Conservation (phyloP, 2,888 invertebrate species). For the Leptogaster cylindrica region DNA sequence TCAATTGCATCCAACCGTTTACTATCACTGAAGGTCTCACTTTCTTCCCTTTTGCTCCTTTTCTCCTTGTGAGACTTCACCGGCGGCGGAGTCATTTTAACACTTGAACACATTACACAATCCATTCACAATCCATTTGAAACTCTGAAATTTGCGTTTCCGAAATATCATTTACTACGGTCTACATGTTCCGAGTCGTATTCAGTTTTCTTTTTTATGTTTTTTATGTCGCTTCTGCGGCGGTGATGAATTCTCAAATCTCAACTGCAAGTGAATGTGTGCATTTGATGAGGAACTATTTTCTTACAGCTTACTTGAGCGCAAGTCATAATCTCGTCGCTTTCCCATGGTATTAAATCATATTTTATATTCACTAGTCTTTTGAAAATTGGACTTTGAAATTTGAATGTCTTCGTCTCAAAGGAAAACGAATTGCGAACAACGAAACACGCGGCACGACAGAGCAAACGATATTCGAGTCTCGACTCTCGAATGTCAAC, state of each 20-base stretch:
- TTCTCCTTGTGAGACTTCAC: constrained; percentile 64
- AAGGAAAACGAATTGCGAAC: no score
- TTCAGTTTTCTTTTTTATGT: constrained; percentile 59
- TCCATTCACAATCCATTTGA: background rate
- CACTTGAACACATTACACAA: background rate
- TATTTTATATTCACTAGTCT: no score
- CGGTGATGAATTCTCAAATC: no score
- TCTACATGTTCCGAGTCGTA: constrained; percentile 49
- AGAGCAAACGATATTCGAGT: no score
- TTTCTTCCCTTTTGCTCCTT: constrained; percentile 75
- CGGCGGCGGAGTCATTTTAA: constrained; percentile 24
- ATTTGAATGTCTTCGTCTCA: no score
- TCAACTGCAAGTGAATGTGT: constrained; percentile 2
- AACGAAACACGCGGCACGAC: no score
- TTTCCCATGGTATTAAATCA: constrained; percentile 44
- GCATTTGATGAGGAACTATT: constrained; percentile 22
- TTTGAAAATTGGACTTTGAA: no score
- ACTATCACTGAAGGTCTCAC: constrained; percentile 90
- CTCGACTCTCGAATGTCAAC: no score
- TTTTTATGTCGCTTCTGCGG: constrained; percentile 69
- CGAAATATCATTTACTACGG: constrained; percentile 47
- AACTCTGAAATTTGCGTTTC: constrained; percentile 34
- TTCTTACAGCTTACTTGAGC: constrained; percentile 27
- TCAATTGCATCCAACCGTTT: constrained; percentile 94
- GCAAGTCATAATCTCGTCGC: constrained; percentile 35